phyloP scores from a whole-genome alignment of 2,888 invertebrate species.

The Geophilus truncorum region DNA sequence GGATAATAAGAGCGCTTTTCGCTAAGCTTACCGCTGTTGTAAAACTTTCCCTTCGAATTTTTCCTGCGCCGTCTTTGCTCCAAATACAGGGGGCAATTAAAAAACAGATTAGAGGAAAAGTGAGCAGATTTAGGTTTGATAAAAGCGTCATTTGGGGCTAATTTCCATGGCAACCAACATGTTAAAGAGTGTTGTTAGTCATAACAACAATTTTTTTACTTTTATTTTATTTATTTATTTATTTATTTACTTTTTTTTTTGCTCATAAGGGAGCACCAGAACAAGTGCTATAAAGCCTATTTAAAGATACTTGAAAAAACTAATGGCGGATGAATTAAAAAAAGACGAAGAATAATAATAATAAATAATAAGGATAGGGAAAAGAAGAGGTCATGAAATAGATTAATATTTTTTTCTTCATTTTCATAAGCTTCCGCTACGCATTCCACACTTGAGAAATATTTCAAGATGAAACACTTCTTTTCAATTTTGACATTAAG shows the following conservation, averaged over 20 bases:
- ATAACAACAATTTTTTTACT: neutral
- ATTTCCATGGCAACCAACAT: neutral
- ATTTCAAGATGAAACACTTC: conserved; percentile 19
- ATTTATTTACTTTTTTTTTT: neutral
- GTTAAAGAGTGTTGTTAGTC: neutral
- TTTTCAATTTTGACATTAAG: conserved; percentile 9
- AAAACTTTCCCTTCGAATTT: neutral
- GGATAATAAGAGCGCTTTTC: conserved; percentile 16
- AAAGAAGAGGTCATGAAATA: neutral
- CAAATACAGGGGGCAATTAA: neutral
- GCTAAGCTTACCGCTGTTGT: neutral
- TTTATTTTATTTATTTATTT: neutral
- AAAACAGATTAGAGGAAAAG: conserved; percentile 4
- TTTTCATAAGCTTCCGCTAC: neutral
- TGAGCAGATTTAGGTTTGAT: conserved; percentile 1
- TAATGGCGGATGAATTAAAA: neutral
- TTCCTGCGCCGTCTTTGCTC: neutral
- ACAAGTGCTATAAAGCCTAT: neutral
- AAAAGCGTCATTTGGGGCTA: neutral
- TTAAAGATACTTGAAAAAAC: neutral
- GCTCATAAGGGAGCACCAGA: neutral
- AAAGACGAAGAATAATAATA: neutral
- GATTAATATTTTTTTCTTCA: neutral
- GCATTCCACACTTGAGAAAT: neutral
- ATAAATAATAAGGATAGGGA: neutral